A percentile compares a stretch with the other conserved stretches of the same genome.
These are phyloP conservation scores for Hoplodrina ambigua DNA, from an alignment of 2,888 invertebrate genomes.

Conservation along the genomic window DNA sequence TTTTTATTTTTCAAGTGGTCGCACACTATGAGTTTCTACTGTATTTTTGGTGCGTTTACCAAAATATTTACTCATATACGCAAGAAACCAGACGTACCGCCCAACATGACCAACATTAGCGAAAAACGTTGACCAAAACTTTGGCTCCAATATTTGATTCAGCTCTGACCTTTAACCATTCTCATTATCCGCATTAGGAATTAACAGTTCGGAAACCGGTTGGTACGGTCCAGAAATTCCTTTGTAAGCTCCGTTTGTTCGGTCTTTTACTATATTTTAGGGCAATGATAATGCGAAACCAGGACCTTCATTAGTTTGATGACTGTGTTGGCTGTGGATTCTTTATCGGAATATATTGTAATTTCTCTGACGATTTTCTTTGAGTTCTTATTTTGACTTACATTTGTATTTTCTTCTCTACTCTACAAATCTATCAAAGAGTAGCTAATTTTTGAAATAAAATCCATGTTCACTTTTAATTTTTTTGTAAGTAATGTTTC, in stretches of 20 bases:
- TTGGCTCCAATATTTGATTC: constrained; percentile 34
- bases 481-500: neutral
- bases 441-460: no score
- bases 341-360: constrained; percentile 8
- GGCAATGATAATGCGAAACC: constrained; percentile 53
- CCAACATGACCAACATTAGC: neutral
- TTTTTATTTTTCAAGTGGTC: neutral
- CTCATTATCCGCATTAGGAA: constrained; percentile 61
- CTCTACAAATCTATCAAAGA: neutral
- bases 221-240: constrained; percentile 60
- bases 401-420: neutral
- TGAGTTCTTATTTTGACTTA: neutral
- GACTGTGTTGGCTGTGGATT: constrained; percentile 13
- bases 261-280: constrained; percentile 63
- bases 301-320: constrained; percentile 49
- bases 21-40: no score
- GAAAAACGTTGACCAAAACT: constrained; percentile 13
- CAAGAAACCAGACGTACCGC: no score
- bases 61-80: no score
- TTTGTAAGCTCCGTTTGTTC: constrained; percentile 58
- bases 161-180: constrained; percentile 53
- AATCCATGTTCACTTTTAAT: neutral
- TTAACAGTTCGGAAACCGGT: constrained; percentile 68
- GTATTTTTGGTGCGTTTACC: no score
- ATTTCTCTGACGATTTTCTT: constrained; percentile 16